phyloP scores from a whole-genome alignment of 1,140 invertebrate genomes.

The Euglossa dilemma region DNA sequence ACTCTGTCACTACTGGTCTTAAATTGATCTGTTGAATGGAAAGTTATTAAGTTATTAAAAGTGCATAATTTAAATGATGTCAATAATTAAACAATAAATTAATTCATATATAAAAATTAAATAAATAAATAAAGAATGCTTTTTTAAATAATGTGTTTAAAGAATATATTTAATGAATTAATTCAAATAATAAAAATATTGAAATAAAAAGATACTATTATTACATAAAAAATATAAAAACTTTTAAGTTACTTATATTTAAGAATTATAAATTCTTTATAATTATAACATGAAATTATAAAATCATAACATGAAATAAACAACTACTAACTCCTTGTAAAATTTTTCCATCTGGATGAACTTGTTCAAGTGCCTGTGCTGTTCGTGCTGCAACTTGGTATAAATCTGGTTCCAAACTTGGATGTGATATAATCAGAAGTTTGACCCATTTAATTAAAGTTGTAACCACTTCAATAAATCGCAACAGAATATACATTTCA shows the following conservation, averaged over 20 bases:
- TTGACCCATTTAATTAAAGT: conserved; percentile 93
- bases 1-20: conserved; percentile 84
- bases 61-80: background rate
- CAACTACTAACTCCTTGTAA: conserved; percentile 86
- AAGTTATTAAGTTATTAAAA: background rate
- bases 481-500: conserved; percentile 88
- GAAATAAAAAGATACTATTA: background rate
- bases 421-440: conserved; percentile 86
- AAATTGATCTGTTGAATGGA: conserved; percentile 81
- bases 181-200: background rate
- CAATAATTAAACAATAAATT: background rate
- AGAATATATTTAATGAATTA: background rate
- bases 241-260: background rate
- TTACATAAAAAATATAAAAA: background rate
- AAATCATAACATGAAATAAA: background rate
- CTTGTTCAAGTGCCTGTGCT: conserved; percentile 88
- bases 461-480: conserved; percentile 91
- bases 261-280: background rate
- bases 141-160: background rate
- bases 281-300: background rate
- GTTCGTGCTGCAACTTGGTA: conserved; percentile 89
- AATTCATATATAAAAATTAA: background rate
- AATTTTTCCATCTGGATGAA: conserved; percentile 91
- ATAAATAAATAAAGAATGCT: background rate
- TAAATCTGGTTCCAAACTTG: conserved; percentile 86